These are phyloP conservation scores for Scytalopus superciliaris DNA, from an alignment of 2,113 vertebrate species.

Conservation along the genomic window DNA sequence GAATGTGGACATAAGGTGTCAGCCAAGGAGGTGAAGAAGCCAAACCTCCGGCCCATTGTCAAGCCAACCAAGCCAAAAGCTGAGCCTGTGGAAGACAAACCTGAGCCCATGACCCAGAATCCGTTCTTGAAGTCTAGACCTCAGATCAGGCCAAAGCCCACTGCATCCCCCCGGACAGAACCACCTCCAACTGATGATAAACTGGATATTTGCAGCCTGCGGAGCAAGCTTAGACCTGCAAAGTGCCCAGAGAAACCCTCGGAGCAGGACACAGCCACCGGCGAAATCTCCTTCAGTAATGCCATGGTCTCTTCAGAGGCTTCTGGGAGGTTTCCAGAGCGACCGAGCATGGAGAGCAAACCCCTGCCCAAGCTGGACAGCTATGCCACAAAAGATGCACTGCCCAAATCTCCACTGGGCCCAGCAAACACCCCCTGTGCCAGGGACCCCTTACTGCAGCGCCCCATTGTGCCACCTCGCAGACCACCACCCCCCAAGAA, in stretches of 20 bases:
- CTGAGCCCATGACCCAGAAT: constrained; percentile 75
- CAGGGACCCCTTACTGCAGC: constrained; percentile 70
- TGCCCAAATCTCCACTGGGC: constrained; percentile 55
- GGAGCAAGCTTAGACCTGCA: constrained; percentile 92
- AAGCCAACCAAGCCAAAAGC: constrained; percentile 85
- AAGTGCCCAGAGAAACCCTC: constrained; percentile 78
- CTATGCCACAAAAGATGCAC: constrained; percentile 46
- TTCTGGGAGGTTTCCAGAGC: constrained; percentile 60
- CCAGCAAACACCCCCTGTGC: background rate
- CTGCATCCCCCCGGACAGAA: constrained; percentile 80
- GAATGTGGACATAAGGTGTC: constrained; percentile 94
- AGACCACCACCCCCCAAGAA: constrained; percentile 96
- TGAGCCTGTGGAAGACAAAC: constrained; percentile 84
- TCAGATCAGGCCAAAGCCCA: constrained; percentile 87
- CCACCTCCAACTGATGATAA: constrained; percentile 78
- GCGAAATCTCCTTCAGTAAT: constrained; percentile 48
- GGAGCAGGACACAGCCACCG: constrained; percentile 59
- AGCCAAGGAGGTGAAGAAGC: constrained; percentile 94
- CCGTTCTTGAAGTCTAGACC: constrained; percentile 87
- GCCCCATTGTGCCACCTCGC: constrained; percentile 84
- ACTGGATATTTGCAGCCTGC: constrained; percentile 90
- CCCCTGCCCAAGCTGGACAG: constrained; percentile 77
- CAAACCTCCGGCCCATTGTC: constrained; percentile 90
- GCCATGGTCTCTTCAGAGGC: constrained; percentile 35
- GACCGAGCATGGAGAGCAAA: constrained; percentile 66